Evolutionary conservation across 2,797 vertebrate species (phyloP).

Genomic region (Pseudocheirus occidentalis): DNA sequence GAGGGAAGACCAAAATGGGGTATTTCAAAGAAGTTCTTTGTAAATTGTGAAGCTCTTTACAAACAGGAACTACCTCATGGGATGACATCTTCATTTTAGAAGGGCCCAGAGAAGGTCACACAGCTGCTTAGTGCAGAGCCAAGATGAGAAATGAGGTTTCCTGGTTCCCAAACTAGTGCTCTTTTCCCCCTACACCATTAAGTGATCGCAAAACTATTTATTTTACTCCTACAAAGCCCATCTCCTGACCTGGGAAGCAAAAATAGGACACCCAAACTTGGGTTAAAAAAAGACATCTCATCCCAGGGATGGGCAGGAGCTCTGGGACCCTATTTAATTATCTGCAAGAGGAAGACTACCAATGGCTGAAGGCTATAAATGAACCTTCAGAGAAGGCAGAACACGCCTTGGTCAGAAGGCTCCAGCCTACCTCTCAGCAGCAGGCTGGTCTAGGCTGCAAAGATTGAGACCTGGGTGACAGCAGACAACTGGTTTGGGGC

Average conservation of each 20-base stretch:
- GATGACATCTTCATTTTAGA: not conserved
- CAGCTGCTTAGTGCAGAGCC: not conserved
- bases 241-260: not conserved
- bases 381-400: not conserved
- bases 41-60: not conserved
- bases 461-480: not conserved
- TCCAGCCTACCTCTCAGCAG: not conserved
- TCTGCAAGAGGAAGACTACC: not conserved
- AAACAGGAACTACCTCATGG: not conserved
- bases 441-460: not conserved
- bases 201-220: not conserved
- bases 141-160: not conserved
- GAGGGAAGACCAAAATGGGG: not conserved
- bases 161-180: not conserved
- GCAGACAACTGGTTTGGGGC: not conserved
- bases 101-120: not conserved
- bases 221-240: not conserved
- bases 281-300: slow-evolving; percentile 1
- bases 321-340: not conserved
- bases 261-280: slow-evolving; percentile 9
- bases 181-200: not conserved
- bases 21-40: not conserved
- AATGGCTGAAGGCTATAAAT: not conserved
- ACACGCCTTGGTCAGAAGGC: not conserved
- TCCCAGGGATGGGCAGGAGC: not conserved